A percentile compares a stretch with the other conserved stretches of the same genome.
Conservation (phyloP, 2,113 vertebrate species). For the Otolemur garnettii region DNA sequence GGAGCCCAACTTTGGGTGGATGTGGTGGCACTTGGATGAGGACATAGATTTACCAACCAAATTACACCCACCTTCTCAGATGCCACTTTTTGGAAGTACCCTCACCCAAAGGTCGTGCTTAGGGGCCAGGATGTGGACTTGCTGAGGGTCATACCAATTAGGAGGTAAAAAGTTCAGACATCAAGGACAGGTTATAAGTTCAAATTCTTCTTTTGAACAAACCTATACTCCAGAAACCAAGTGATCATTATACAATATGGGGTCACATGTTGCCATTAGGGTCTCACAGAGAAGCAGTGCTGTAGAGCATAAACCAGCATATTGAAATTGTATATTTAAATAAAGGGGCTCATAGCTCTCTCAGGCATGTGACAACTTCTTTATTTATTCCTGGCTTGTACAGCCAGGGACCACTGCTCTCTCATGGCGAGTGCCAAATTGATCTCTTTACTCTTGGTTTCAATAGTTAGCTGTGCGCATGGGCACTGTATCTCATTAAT, state of each 20-base stretch:
- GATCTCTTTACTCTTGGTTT: too few species aligned
- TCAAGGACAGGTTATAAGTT: background rate
- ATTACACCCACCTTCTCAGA: background rate
- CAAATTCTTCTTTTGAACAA: background rate
- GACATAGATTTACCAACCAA: background rate
- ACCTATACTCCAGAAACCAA: background rate
- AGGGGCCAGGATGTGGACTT: background rate
- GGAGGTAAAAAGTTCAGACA: background rate
- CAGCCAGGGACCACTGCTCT: too few species aligned
- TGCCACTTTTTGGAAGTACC: background rate
- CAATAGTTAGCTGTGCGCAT: too few species aligned
- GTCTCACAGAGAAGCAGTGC: too few species aligned
- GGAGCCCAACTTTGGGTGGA: background rate
- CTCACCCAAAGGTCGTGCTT: background rate
- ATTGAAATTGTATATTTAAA: too few species aligned
- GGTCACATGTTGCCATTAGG: background rate
- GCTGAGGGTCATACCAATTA: background rate
- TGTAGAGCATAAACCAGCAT: too few species aligned
- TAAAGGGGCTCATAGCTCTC: too few species aligned
- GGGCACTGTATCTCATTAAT: too few species aligned
- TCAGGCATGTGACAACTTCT: too few species aligned
- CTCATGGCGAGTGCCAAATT: too few species aligned
- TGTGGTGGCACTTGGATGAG: background rate
- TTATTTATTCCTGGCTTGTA: too few species aligned
- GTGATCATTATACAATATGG: background rate